Percentiles rank a stretch among this genome's conserved stretches.
phyloP scores from a whole-genome alignment of 2,113 vertebrate genomes.

The Macquaria ambigua region DNA sequence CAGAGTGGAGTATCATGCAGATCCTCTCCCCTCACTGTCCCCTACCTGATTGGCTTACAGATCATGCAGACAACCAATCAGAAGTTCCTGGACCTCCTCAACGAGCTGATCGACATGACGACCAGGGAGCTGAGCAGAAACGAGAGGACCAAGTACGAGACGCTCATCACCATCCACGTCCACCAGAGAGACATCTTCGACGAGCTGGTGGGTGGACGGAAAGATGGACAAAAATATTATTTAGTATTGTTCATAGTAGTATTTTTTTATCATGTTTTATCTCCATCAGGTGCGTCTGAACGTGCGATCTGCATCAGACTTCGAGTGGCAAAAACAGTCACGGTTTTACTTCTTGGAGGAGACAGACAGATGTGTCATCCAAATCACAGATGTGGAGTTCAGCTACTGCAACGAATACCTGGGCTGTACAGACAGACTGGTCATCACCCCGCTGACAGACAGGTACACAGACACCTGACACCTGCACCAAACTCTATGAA shows the following conservation, averaged over 20 bases:
- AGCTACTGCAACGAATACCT: slow-evolving; percentile 94
- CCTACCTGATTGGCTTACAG: slow-evolving; percentile 40
- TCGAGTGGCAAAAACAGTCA: slow-evolving; percentile 95
- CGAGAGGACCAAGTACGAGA: slow-evolving; percentile 93
- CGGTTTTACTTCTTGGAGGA: slow-evolving; percentile 93
- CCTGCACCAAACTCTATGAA: not conserved
- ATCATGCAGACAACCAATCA: slow-evolving; percentile 90
- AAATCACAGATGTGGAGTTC: slow-evolving; percentile 94
- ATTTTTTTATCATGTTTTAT: not conserved
- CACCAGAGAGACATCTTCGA: slow-evolving; percentile 95
- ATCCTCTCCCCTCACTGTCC: not conserved
- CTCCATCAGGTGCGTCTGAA: slow-evolving; percentile 88
- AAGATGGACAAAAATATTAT: fast-evolving
- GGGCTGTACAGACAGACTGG: slow-evolving; percentile 93
- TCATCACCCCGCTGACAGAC: slow-evolving; percentile 92
- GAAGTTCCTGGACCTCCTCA: slow-evolving; percentile 92
- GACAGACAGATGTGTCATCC: slow-evolving; percentile 86
- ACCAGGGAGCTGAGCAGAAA: slow-evolving; percentile 88
- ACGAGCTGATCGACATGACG: slow-evolving; percentile 90
- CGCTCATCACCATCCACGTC: slow-evolving; percentile 94
- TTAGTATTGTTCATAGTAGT: not conserved
- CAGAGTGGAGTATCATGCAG: not conserved
- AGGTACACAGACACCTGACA: slow-evolving; percentile 35
- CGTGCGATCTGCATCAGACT: slow-evolving; percentile 87
- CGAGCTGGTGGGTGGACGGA: slow-evolving; percentile 86